These are phyloP conservation scores for Spongilla lacustris DNA, from an alignment of 37 sponge, comb jelly and placozoan species.

Conservation along the genomic window DNA sequence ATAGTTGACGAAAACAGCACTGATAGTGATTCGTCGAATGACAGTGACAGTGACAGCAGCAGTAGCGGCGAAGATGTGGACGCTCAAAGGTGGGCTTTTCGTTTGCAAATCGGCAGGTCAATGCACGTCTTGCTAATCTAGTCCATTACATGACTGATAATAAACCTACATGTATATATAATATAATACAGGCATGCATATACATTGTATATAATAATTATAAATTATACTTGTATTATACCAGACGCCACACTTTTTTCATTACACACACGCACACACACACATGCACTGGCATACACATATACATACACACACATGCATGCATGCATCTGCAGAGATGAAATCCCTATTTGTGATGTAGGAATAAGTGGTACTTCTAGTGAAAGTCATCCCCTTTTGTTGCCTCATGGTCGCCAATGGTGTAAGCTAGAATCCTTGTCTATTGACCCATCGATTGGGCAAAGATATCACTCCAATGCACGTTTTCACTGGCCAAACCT, in stretches of 20 bases:
- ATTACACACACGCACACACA: conserved; percentile 14
- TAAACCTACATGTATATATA: background rate
- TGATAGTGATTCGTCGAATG: background rate
- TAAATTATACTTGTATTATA: too few relatives aligned
- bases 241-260: too few relatives aligned
- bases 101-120: background rate
- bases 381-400: too few relatives aligned
- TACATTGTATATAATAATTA: background rate
- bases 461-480: too few relatives aligned
- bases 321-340: too few relatives aligned
- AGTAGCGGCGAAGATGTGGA: background rate
- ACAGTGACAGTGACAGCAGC: background rate
- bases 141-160: background rate
- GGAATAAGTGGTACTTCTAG: too few relatives aligned
- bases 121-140: background rate
- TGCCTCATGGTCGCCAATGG: too few relatives aligned
- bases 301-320: background rate
- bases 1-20: background rate
- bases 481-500: too few relatives aligned
- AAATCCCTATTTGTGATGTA: too few relatives aligned
- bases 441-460: too few relatives aligned
- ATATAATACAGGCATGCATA: background rate
- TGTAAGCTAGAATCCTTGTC: too few relatives aligned
- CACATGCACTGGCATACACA: background rate
- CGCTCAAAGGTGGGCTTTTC: background rate